phyloP scores from a whole-genome alignment of 2,797 vertebrate species.

The Enteromius unitaeniatus region DNA sequence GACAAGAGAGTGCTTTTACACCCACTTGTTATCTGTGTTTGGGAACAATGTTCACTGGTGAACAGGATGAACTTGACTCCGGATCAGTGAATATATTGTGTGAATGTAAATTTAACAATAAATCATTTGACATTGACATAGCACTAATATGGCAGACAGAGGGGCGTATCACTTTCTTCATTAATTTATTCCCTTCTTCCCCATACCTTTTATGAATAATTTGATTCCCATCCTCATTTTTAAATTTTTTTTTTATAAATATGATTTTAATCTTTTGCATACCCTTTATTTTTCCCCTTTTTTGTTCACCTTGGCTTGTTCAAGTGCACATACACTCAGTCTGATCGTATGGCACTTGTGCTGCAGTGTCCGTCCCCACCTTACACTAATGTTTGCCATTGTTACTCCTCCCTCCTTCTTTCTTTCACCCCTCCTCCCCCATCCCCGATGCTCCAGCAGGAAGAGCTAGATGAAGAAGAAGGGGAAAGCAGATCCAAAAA shows the following conservation, averaged over 20 bases:
- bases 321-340: neutral
- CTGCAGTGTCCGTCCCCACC: conserved; percentile 42
- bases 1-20: neutral
- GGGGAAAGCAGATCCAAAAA: conserved; percentile 59
- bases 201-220: conserved; percentile 39
- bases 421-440: conserved; percentile 25
- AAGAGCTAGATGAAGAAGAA: conserved; percentile 59
- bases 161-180: neutral
- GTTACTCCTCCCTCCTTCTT: conserved; percentile 37
- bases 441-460: conserved; percentile 56
- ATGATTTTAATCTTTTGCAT: conserved; percentile 28
- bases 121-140: neutral
- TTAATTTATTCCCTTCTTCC: conserved; percentile 21
- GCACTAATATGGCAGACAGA: neutral
- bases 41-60: neutral
- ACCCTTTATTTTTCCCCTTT: neutral
- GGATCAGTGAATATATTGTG: neutral
- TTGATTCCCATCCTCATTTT: conserved; percentile 31
- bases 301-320: neutral
- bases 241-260: conserved; percentile 29
- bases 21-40: neutral
- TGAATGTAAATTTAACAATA: neutral
- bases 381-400: conserved; percentile 45
- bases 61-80: conserved; percentile 9
- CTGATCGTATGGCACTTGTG: conserved; percentile 19